Percentiles rank a stretch among this genome's conserved stretches.
Evolutionary conservation across 2,888 invertebrate species (phyloP).

Genomic region (Trissolcus japonicus): DNA sequence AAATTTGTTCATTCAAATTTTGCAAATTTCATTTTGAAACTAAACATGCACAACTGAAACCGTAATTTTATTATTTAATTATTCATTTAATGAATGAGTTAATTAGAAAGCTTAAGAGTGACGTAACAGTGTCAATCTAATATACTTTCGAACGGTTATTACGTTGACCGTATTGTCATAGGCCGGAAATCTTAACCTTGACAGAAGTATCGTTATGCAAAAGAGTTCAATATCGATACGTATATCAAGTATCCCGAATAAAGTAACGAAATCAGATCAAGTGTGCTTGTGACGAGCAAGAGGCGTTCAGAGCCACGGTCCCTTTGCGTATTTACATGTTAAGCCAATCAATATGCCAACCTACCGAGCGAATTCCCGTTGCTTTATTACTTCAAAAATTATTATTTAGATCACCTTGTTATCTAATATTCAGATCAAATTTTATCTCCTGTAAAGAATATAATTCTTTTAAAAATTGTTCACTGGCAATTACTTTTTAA

Average conservation of each 20-base stretch:
- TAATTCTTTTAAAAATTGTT: no score
- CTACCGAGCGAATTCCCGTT: background rate
- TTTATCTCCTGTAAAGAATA: background rate
- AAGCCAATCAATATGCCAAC: slow-evolving; percentile 26
- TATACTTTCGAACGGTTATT: no score
- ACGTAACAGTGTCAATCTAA: no score
- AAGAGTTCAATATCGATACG: slow-evolving; percentile 40
- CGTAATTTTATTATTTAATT: background rate
- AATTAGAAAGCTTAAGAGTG: no score
- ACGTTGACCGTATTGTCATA: no score
- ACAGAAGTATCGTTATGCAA: slow-evolving; percentile 51
- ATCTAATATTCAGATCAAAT: background rate
- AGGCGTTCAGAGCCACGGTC: slow-evolving; percentile 26
- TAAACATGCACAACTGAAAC: no score
- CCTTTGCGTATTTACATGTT: slow-evolving; percentile 35
- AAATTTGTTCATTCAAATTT: no score
- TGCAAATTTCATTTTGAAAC: background rate
- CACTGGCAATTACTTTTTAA: no score
- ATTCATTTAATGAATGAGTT: no score
- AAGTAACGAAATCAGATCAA: slow-evolving; percentile 55
- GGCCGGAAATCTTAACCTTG: slow-evolving; percentile 47
- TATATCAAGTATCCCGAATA: slow-evolving; percentile 51
- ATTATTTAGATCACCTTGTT: no score
- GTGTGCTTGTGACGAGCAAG: slow-evolving; percentile 39
- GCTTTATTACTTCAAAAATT: no score